A percentile compares a stretch with the other conserved stretches of the same genome.
phyloP scores from a whole-genome alignment of 2,113 vertebrate species.

The Ailurus styani region DNA sequence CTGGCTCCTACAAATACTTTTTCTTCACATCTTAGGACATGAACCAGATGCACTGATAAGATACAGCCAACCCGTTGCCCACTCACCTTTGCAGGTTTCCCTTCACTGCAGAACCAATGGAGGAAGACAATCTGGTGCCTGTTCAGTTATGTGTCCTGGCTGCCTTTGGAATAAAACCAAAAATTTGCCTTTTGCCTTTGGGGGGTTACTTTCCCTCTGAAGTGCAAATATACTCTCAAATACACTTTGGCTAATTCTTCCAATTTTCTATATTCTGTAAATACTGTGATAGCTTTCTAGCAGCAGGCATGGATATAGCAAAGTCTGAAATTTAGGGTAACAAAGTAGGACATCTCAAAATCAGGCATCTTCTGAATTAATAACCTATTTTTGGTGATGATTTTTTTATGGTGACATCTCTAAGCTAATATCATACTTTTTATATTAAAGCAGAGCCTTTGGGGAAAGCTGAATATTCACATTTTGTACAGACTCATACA shows the following conservation, averaged over 20 bases:
- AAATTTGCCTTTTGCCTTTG: not conserved
- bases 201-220: not conserved
- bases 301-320: not conserved
- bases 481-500: not conserved
- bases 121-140: not conserved
- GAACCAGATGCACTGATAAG: not conserved
- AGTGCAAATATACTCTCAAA: not conserved
- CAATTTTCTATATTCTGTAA: not conserved
- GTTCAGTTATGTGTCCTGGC: not conserved
- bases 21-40: not conserved
- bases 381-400: constrained; percentile 31
- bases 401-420: constrained; percentile 24
- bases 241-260: not conserved
- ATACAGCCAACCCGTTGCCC: not conserved
- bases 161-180: constrained; percentile 2
- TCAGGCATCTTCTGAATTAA: constrained; percentile 18
- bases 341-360: constrained; percentile 44
- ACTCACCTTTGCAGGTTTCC: not conserved
- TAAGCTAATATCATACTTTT: not conserved
- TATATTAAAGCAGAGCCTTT: constrained; percentile 8
- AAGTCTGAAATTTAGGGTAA: constrained; percentile 36
- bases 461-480: not conserved
- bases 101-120: not conserved
- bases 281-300: not conserved
- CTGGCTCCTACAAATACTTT: not conserved